phyloP scores from a whole-genome alignment of 2,888 invertebrate genomes.

The Euplexia lucipara region DNA sequence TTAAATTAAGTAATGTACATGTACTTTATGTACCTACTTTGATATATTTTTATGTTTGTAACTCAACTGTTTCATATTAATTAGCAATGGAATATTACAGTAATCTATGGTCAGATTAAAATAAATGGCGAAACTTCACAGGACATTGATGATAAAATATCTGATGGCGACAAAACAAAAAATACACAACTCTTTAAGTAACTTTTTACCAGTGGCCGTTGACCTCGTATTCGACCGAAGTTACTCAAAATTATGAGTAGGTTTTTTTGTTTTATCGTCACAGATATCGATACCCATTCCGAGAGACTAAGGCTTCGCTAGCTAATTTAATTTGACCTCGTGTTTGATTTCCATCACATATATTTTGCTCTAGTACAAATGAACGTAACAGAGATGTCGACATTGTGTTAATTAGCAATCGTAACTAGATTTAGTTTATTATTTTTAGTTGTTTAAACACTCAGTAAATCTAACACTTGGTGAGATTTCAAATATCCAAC shows the following conservation, averaged over 20 bases:
- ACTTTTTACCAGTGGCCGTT: no score
- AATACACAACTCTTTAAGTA: no score
- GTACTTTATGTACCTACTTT: constrained; percentile 20
- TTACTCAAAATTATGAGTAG: no score
- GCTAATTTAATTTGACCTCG: background rate
- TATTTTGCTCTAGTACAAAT: constrained; percentile 60
- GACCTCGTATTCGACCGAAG: no score
- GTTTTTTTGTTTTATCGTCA: no score
- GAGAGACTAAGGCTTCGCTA: no score
- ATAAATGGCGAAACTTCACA: no score
- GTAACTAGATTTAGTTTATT: constrained; percentile 40
- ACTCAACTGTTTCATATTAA: constrained; percentile 22
- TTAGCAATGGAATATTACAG: constrained; percentile 32
- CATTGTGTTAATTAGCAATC: constrained; percentile 39
- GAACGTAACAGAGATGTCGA: constrained; percentile 31
- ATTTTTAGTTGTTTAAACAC: constrained; percentile 3
- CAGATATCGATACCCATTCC: no score
- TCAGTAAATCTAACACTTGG: constrained; percentile 4
- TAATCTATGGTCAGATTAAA: constrained; percentile 6
- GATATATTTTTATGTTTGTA: constrained; percentile 24
- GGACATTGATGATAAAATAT: no score
- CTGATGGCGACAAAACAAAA: no score
- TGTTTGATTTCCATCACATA: constrained; percentile 41
- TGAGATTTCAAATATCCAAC: constrained; percentile 1
- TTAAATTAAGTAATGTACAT: constrained; percentile 18